Evolutionary conservation across 92 coral and sea anemone genomes (phyloP), one percentile per base, ranked within the genome.

Genomic region (Plumapathes pennacea): DNA sequence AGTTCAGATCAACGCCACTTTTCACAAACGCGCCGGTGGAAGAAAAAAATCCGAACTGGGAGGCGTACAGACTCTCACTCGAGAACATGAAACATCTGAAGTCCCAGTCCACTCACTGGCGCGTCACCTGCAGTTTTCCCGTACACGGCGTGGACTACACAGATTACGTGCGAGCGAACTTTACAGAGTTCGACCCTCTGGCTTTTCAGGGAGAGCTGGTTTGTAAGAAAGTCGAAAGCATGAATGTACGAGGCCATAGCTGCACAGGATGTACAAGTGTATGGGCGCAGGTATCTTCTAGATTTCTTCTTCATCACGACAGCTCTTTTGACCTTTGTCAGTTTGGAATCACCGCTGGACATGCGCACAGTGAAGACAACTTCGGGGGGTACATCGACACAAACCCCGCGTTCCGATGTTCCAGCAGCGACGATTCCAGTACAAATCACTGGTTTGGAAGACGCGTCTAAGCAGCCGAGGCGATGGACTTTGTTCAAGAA

Each of bases 61-160:
- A 65, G 22, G 38, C 46, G 12, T 72, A 79, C 34, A 68, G 74
- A 10, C 60, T 79, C 44, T 50, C 68, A 5, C 39, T 64, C 14
- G 14, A 32, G 2, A 46, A 25, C 18, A 81, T 76, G 69, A 23
- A 48, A 36, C 28, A 41, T 12, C 19, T 76, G 2, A 61, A 63
- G 30, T 44, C 62, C 3, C 42, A 27, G 10, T 80, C 87, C 2
- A 64, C 76, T 4, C 81, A 72, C 53, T 80, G 81, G 87, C 81
- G 87, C 6, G 24, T 67, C 34, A 73, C 88, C 8, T 81, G 88
- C 32, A 74, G 61, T 48, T 74, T 73, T 36, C 67, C 81, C 26
- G 28, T 32, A 44, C 57, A 65, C 11, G 82, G 82, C 26, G 49
- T 81, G n/a, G 73, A 51, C 24, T 80, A 73, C 54, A 62, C 25